A percentile compares a stretch with the other conserved stretches of the same genome.
Conservation (phyloP, 2,797 vertebrate genomes). For the Prunella strophiata region DNA sequence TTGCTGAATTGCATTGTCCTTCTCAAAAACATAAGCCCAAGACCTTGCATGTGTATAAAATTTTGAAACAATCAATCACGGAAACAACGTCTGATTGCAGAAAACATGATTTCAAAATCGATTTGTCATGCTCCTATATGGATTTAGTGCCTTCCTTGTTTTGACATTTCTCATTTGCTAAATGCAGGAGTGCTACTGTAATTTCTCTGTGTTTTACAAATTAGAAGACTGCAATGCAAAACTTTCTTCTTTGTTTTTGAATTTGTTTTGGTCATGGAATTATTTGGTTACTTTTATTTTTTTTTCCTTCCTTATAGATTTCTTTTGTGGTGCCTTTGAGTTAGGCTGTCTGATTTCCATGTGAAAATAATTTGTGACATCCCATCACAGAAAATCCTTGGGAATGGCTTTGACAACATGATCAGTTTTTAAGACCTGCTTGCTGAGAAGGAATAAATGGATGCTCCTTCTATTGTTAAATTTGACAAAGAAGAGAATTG, state of each 20-base stretch:
- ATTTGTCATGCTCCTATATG: conserved; percentile 70
- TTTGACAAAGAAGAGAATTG: neutral
- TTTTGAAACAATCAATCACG: conserved; percentile 65
- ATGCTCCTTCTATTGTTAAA: neutral
- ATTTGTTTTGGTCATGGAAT: conserved; percentile 20
- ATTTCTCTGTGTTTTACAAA: conserved; percentile 51
- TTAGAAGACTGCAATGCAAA: conserved; percentile 25
- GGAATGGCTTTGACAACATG: neutral
- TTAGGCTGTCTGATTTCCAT: neutral
- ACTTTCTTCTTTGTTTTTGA: neutral
- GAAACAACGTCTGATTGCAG: conserved; percentile 62
- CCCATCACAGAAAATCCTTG: neutral
- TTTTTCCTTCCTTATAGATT: neutral
- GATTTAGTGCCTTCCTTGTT: conserved; percentile 74
- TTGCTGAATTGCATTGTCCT: conserved; percentile 61
- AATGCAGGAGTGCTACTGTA: conserved; percentile 50
- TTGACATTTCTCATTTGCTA: conserved; percentile 76
- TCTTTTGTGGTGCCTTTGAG: neutral
- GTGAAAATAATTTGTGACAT: neutral
- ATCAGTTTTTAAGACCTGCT: neutral
- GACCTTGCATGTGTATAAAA: conserved; percentile 47
- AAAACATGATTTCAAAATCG: conserved; percentile 73
- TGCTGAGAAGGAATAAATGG: neutral
- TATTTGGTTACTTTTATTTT: neutral
- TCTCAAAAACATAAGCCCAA: conserved; percentile 58